phyloP scores from a whole-genome alignment of 2,113 vertebrate genomes.

The Calonectris borealis region DNA sequence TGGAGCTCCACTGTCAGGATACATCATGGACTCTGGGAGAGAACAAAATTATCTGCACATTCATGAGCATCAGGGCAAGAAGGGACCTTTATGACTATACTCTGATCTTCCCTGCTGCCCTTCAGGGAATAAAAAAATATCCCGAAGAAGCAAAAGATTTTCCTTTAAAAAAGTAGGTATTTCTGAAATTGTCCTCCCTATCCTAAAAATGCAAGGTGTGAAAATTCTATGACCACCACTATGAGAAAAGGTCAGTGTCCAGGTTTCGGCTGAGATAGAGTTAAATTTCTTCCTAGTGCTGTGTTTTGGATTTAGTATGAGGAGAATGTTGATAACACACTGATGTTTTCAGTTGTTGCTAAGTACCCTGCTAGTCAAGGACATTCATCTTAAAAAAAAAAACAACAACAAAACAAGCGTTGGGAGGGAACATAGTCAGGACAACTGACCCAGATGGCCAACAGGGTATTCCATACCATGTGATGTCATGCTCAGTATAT shows the following conservation, averaged over 20 bases:
- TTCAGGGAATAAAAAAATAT: neutral
- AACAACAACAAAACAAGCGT: no score
- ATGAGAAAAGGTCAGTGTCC: neutral
- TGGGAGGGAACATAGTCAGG: no score
- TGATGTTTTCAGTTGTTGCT: no score
- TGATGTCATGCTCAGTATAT: no score
- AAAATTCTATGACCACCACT: neutral
- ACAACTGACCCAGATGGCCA: no score
- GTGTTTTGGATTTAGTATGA: no score
- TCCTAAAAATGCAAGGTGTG: neutral
- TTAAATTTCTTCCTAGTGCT: no score
- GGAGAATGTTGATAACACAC: no score
- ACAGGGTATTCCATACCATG: no score
- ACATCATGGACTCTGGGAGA: slow-evolving; percentile 59
- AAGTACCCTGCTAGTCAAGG: no score
- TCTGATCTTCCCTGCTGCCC: neutral
- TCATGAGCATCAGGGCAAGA: neutral
- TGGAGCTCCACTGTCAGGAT: slow-evolving; percentile 62
- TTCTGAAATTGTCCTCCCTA: neutral
- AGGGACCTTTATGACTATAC: neutral
- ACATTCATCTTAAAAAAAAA: no score
- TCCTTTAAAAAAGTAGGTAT: neutral
- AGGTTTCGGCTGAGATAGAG: no score
- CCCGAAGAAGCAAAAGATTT: neutral
- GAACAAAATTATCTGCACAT: neutral